Base-by-base conservation (phyloP, 2,113 vertebrate genomes). In the Protomyctophum bolini region DNA sequence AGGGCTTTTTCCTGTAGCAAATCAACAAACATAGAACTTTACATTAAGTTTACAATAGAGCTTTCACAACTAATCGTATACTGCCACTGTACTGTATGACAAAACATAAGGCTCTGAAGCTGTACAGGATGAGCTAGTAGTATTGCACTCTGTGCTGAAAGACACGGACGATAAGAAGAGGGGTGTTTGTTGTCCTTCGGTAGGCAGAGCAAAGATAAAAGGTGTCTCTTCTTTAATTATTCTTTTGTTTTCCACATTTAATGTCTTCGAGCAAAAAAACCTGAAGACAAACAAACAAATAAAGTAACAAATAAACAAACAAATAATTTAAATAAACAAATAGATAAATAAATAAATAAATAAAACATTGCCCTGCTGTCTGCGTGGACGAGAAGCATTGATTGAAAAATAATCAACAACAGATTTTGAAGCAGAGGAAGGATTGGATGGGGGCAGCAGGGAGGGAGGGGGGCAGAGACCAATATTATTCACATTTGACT, bases 401-500 rank as follows among this genome's bases (percentile, higher is more conserved):
- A 86, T 81, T 87, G 78, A 71, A 86, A 84, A 86, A 83, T 70
- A 88, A 89, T 79, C 70, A 81, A 86, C 47, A 88, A 83, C 78
- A 77, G 29, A 84, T 80, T 82, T 87, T 72, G 4, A 41, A 41
- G 33, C 33, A 41, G 11, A 66, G 67, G 68, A 29, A 73, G 60
- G 63, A 21, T 21, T 21, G 68, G 79, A 83, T 75, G 69, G 29
- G 12, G 8, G 12, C 50, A 73, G 51, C 76, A 85, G 83, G 80
- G 55, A 82, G 89, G 85, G 82, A 63, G 80, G 89, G 85, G 82
- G 65, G 80, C 85, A 85, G 87, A 86, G 81, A 80, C 85, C 88
- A 87, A 88, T 89, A 92, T 90, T 86, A 87, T 86, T 91, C 85
- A 91, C 86, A 89, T 89, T 84, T 84, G 78, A 92, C 85, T 88